These are phyloP conservation scores for Syngnathus rostellatus DNA, from an alignment of 2,797 vertebrate genomes.

Conservation along the genomic window DNA sequence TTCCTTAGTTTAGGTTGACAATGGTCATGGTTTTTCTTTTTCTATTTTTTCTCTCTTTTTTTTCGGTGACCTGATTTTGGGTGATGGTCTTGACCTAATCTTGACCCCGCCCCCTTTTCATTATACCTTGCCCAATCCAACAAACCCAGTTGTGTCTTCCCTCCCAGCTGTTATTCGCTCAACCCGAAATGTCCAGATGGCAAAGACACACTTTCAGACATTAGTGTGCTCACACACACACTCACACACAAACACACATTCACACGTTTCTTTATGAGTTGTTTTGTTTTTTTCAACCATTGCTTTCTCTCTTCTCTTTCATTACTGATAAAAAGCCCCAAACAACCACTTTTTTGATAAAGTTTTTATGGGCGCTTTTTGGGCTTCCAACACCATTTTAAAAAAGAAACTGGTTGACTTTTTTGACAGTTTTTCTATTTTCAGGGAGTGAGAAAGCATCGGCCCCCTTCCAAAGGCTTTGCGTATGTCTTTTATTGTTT, in stretches of 20 bases:
- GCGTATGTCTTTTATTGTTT: constrained; percentile 66
- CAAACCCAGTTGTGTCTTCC: constrained; percentile 81
- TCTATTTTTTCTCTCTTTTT: constrained; percentile 10
- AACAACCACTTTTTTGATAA: constrained; percentile 79
- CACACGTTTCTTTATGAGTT: constrained; percentile 39
- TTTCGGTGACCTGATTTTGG: constrained; percentile 18
- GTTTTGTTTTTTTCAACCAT: constrained; percentile 33
- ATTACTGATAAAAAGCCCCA: constrained; percentile 76
- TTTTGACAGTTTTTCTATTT: constrained; percentile 80
- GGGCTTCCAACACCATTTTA: constrained; percentile 59
- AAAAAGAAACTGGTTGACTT: constrained; percentile 61
- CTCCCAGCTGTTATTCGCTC: constrained; percentile 89
- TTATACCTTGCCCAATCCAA: constrained; percentile 72
- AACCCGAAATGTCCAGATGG: constrained; percentile 86
- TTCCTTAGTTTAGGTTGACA: constrained; percentile 51
- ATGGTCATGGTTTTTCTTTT: constrained; percentile 42
- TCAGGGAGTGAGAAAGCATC: constrained; percentile 70
- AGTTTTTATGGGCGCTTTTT: constrained; percentile 80
- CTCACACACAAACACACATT: constrained; percentile 16
- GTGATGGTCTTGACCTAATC: constrained; percentile 28
- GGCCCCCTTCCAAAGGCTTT: constrained; percentile 63
- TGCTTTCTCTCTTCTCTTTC: constrained; percentile 77
- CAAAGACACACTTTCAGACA: constrained; percentile 63
- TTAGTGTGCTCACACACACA: constrained; percentile 26
- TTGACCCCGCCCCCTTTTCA: constrained; percentile 62